A percentile compares a stretch with the other conserved stretches of the same genome.
Conservation (phyloP, 2,888 invertebrate species). For the Kryphioiulus occultus region DNA sequence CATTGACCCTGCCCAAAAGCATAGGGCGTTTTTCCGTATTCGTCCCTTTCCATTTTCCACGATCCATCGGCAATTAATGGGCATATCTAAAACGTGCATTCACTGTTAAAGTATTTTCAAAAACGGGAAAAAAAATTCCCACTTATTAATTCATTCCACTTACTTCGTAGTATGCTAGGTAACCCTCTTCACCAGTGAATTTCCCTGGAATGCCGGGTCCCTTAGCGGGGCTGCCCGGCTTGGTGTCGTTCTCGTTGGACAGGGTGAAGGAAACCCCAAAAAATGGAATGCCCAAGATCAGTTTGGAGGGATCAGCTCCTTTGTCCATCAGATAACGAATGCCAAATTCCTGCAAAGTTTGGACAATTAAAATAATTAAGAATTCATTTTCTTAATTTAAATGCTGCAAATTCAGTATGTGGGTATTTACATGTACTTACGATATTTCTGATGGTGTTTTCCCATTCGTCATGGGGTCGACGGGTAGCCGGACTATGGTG, state of each 20-base stretch:
- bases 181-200: slow-evolving; percentile 79
- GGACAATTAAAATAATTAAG: too few relatives aligned
- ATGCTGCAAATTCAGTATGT: not conserved
- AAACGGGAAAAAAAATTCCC: not conserved
- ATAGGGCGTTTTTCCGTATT: slow-evolving; percentile 68
- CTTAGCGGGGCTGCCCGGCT: slow-evolving; percentile 73
- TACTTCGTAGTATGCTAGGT: slow-evolving; percentile 78
- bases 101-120: not conserved
- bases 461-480: slow-evolving; percentile 79
- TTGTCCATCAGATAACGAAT: slow-evolving; percentile 80
- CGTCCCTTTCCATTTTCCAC: slow-evolving; percentile 52
- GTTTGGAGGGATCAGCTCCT: slow-evolving; percentile 80
- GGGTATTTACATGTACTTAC: too few relatives aligned
- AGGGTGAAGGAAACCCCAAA: slow-evolving; percentile 87
- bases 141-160: too few relatives aligned
- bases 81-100: slow-evolving; percentile 51
- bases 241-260: slow-evolving; percentile 68
- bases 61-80: slow-evolving; percentile 50
- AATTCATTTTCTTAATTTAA: not conserved
- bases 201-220: slow-evolving; percentile 78
- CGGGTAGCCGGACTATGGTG: slow-evolving; percentile 86
- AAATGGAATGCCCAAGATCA: slow-evolving; percentile 86
- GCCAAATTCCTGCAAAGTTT: slow-evolving; percentile 72
- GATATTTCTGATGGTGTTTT: slow-evolving; percentile 78
- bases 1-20: slow-evolving; percentile 82